Evolutionary conservation across 2,797 vertebrate species (phyloP), one percentile per base, ranked within the genome.

Genomic region (Poeciliopsis paucimaculata): DNA sequence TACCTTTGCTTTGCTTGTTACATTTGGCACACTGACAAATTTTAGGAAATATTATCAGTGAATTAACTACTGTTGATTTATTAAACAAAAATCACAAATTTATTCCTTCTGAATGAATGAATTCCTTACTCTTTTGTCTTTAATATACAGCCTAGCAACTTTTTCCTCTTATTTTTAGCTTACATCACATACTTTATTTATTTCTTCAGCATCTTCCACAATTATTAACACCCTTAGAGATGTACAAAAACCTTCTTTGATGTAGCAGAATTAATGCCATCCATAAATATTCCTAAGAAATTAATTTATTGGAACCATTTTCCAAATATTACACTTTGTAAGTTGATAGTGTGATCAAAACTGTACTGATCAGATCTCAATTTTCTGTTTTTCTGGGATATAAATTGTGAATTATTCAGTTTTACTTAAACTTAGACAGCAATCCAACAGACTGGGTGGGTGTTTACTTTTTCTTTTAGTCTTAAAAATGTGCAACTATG

Each of bases 1-100:
- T 6, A 68, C 39, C 82, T 66, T 72, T 9, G 51, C 39, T 12
- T 75, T 39, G 77, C 5, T 5, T 11, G 4, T 77, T 73, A 85
- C n/a, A 66, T 60, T 5, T 41, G 20, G 6, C 76, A 51, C 10
- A 75, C 57, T 26, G 0, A 34, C 45, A 64, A 31, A 49, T 77
- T 77, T 20, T 41, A 34, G 74, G 11, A 31, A 26, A 55, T 41
- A 20, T 75, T 31, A 41, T 18, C 73, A 75, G 11, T 13, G 6
- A 43, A 60, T 28, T 60, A 60, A 12, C 55, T 13, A 13, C n/a
- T 68, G 9, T 26, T 68, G 36, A 39, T 5, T 39, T 68, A 11
- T 68, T 70, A 4, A 43, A 41, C 36, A 41, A 39, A 41, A 43
- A 10, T 39, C 26, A 26, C 23, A 26, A 5, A 11, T 39, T 39